These are phyloP conservation scores for Pogonus chalceus DNA, from an alignment of 1,140 invertebrate species.

Conservation along the genomic window DNA sequence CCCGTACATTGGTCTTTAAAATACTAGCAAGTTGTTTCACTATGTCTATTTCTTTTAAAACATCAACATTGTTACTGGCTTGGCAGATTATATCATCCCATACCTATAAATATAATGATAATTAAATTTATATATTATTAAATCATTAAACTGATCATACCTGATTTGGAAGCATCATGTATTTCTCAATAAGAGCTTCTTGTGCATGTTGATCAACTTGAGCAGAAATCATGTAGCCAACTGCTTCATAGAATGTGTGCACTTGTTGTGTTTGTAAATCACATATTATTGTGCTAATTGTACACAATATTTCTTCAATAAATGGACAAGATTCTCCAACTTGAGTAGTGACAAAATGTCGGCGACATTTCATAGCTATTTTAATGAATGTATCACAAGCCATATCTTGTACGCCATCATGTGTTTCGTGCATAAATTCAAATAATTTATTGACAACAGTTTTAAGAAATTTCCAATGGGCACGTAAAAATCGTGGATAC, in stretches of 20 bases:
- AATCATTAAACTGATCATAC: conserved; percentile 33
- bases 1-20: conserved; percentile 96
- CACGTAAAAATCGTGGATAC: conserved; percentile 95
- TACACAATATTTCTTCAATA: conserved; percentile 96
- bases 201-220: conserved; percentile 83
- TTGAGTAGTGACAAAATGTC: conserved; percentile 96
- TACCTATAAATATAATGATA: conserved; percentile 40
- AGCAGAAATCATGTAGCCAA: conserved; percentile 97
- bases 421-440: conserved; percentile 99
- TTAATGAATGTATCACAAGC: conserved; percentile 99
- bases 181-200: conserved; percentile 91
- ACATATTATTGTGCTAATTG: conserved; percentile 96
- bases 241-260: conserved; percentile 99
- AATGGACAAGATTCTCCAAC: conserved; percentile 94
- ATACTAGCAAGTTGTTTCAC: conserved; percentile 97
- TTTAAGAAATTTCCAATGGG: conserved; percentile 99
- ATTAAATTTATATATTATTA: not conserved
- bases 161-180: conserved; percentile 96
- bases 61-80: conserved; percentile 92
- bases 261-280: conserved; percentile 90
- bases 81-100: conserved; percentile 99
- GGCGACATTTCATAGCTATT: conserved; percentile 96
- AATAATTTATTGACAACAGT: conserved; percentile 99
- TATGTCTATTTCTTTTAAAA: conserved; percentile 90
- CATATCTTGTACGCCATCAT: conserved; percentile 99